Percentiles rank a stretch among this genome's conserved stretches.
These are phyloP conservation scores for Toxostoma redivivum DNA, from an alignment of 2,113 vertebrate species.

Conservation along the genomic window DNA sequence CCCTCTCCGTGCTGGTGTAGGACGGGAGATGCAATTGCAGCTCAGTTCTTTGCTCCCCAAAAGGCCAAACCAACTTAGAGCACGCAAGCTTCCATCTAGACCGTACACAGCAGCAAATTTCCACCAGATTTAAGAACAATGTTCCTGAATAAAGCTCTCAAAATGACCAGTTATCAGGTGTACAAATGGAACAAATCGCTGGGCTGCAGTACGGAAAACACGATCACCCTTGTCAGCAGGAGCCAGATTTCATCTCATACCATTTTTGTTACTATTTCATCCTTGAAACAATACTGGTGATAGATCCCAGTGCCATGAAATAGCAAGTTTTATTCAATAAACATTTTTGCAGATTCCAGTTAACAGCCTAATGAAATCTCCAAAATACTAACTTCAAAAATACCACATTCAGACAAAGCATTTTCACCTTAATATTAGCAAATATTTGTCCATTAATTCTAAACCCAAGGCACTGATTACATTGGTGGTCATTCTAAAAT, in stretches of 20 bases:
- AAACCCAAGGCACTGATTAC: not conserved
- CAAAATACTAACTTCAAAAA: not conserved
- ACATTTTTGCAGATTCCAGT: not conserved
- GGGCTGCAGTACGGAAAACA: not conserved
- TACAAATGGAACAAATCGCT: not conserved
- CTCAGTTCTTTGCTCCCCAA: not conserved
- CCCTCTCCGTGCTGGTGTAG: not conserved
- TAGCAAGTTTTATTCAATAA: not conserved
- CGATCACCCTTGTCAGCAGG: not conserved
- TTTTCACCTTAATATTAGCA: not conserved
- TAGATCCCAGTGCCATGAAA: not conserved
- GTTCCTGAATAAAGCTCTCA: not conserved
- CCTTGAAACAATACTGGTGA: not conserved
- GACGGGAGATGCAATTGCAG: not conserved
- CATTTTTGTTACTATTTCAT: not conserved
- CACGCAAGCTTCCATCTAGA: not conserved
- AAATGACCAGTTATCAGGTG: not conserved
- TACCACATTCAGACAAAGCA: not conserved
- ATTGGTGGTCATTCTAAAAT: not conserved
- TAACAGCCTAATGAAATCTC: not conserved
- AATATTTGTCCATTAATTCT: not conserved
- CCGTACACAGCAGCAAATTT: not conserved
- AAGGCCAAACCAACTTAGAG: not conserved
- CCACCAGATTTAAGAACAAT: not conserved
- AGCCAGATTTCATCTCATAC: not conserved